Conservation (phyloP, 2,888 invertebrate species). For the Notodromas monacha region DNA sequence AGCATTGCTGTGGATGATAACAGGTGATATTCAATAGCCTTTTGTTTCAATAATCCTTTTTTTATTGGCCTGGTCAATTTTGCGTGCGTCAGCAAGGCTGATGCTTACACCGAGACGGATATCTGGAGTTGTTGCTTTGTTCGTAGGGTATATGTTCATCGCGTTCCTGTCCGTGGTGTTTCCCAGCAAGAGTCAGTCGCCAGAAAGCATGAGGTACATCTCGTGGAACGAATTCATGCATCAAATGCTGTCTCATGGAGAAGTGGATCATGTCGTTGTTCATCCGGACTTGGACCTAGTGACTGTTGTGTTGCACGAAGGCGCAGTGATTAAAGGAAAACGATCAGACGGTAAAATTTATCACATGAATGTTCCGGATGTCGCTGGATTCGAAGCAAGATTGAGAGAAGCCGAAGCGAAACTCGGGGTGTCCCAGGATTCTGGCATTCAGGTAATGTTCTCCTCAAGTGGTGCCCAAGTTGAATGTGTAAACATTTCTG, state of each 20-base stretch:
- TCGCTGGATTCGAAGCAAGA: conserved; percentile 59
- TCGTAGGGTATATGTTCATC: conserved; percentile 34
- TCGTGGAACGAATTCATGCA: conserved; percentile 92
- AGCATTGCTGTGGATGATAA: conserved; percentile 42
- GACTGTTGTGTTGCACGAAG: conserved; percentile 46
- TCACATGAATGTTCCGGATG: conserved; percentile 53
- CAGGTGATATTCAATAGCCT: too few species aligned
- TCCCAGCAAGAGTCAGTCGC: conserved; percentile 32
- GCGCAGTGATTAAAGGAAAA: conserved; percentile 52
- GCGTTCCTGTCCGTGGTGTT: conserved; percentile 35
- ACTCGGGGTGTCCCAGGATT: conserved; percentile 41
- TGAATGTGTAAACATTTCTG: conserved; percentile 30
- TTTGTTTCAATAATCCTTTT: too few species aligned
- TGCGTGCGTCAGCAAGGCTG: too few species aligned
- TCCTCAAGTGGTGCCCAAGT: conserved; percentile 40
- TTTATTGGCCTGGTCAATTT: too few species aligned
- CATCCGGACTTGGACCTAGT: conserved; percentile 52
- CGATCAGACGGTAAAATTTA: conserved; percentile 28
- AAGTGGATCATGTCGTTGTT: conserved; percentile 57
- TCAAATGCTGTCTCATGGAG: conserved; percentile 70
- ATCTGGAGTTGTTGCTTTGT: too few species aligned
- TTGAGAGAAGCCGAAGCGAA: conserved; percentile 39
- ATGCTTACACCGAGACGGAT: too few species aligned
- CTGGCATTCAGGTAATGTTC: conserved; percentile 42
- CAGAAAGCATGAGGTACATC: conserved; percentile 37